Conservation (phyloP, 2,888 invertebrate genomes). For the Dicycla oo region DNA sequence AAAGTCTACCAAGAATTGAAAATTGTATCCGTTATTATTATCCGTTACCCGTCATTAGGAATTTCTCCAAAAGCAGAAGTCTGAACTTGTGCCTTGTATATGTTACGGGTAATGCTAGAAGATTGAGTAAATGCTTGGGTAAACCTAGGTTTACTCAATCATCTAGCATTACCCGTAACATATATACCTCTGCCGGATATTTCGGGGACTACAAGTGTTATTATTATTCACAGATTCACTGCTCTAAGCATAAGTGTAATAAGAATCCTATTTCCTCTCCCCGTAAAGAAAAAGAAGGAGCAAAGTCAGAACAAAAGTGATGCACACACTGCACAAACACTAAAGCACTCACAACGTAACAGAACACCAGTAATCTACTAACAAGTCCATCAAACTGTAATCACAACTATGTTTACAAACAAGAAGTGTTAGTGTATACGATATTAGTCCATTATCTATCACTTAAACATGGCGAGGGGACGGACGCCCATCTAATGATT, state of each 20-base stretch:
- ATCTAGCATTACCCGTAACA: too few relatives aligned
- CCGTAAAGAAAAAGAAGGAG: background rate
- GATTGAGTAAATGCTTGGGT: too few relatives aligned
- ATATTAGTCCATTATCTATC: conserved; percentile 66
- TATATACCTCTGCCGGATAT: too few relatives aligned
- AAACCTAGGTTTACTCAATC: too few relatives aligned
- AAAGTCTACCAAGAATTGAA: conserved; percentile 3
- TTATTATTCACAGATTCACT: background rate
- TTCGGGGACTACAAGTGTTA: background rate
- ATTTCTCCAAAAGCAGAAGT: background rate
- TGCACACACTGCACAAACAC: conserved; percentile 34
- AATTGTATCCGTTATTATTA: background rate
- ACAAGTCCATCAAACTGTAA: conserved; percentile 60
- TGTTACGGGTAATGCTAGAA: too few relatives aligned
- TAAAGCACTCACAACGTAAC: conserved; percentile 30
- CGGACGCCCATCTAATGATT: conserved; percentile 67
- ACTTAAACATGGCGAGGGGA: conserved; percentile 64
- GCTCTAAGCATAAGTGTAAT: background rate
- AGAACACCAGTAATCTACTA: conserved; percentile 54
- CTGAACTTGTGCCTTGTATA: too few relatives aligned
- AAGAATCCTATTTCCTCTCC: background rate
- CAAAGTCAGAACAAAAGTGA: background rate
- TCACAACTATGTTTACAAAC: conserved; percentile 56
- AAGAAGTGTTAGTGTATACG: conserved; percentile 58
- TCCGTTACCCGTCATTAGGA: background rate